phyloP scores from a whole-genome alignment of 2,888 invertebrate genomes.

The Amphimallon solstitiale region DNA sequence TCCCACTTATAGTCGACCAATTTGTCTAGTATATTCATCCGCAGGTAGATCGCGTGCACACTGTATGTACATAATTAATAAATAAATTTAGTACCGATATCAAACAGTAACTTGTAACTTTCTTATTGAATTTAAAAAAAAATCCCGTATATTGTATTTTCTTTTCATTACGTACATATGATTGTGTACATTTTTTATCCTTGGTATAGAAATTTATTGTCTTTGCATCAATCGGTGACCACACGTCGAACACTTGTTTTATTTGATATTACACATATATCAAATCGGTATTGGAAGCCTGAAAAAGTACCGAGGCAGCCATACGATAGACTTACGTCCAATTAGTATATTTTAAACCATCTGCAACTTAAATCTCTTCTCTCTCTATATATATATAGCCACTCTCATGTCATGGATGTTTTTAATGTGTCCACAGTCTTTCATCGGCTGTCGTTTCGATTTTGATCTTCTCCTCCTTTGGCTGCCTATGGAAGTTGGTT shows the following conservation, averaged over 20 bases:
- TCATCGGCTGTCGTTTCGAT: conserved; percentile 57
- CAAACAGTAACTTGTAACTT: too few relatives aligned
- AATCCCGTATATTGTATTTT: too few relatives aligned
- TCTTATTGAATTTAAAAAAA: too few relatives aligned
- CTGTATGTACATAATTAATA: too few relatives aligned
- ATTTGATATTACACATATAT: conserved; percentile 47
- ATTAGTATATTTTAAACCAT: conserved; percentile 63
- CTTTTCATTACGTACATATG: too few relatives aligned
- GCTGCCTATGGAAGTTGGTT: background rate
- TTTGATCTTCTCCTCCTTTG: conserved; percentile 55
- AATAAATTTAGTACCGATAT: too few relatives aligned
- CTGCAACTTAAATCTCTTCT: conserved; percentile 56
- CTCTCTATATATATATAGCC: conserved; percentile 31
- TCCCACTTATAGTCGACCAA: too few relatives aligned
- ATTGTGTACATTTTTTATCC: too few relatives aligned
- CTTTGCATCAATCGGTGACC: background rate
- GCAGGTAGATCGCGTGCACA: too few relatives aligned
- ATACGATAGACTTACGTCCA: conserved; percentile 61
- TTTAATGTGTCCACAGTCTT: conserved; percentile 44
- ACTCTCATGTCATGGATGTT: conserved; percentile 45
- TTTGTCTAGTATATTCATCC: too few relatives aligned
- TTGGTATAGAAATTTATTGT: background rate
- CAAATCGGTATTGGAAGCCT: conserved; percentile 58
- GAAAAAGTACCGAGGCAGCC: conserved; percentile 58
- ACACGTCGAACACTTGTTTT: conserved; percentile 9